Percentiles rank a stretch among this genome's conserved stretches.
These are phyloP conservation scores for Sclerurus mexicanus DNA, from an alignment of 2,113 vertebrate genomes.

Conservation along the genomic window DNA sequence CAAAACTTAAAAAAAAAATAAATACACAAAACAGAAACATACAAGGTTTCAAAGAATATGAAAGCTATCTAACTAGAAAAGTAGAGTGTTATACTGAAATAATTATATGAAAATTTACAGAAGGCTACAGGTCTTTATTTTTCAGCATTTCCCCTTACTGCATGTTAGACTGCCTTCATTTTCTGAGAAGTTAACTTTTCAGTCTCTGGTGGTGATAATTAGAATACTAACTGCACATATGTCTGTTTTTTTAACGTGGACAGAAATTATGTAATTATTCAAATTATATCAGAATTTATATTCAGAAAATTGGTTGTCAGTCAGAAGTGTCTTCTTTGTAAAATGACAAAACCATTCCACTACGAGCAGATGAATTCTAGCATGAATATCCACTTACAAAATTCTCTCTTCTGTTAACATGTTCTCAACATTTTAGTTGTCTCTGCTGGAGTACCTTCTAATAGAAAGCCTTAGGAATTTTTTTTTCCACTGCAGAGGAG, in stretches of 20 bases:
- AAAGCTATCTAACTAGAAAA: conserved; percentile 13
- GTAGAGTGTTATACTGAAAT: neutral
- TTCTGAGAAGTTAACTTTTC: conserved; percentile 56
- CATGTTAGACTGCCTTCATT: conserved; percentile 28
- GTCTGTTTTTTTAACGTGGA: conserved; percentile 50
- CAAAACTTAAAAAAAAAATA: neutral
- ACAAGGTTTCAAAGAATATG: conserved; percentile 1
- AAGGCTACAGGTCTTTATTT: conserved; percentile 39
- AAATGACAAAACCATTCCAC: conserved; percentile 48
- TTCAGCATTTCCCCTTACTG: conserved; percentile 14
- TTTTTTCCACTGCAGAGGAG: neutral
- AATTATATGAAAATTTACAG: conserved; percentile 48
- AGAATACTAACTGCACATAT: conserved; percentile 61
- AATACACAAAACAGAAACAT: neutral
- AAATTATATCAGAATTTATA: conserved; percentile 66
- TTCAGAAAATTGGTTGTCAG: conserved; percentile 64
- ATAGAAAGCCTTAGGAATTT: neutral
- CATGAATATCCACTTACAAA: conserved; percentile 6
- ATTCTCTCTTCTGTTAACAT: neutral
- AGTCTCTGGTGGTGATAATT: conserved; percentile 60
- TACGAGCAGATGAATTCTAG: conserved; percentile 51
- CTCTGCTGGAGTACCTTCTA: neutral
- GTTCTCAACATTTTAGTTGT: neutral
- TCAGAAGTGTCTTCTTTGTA: conserved; percentile 47
- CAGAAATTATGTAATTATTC: conserved; percentile 69